Evolutionary conservation across 2,888 invertebrate species (phyloP), one percentile per base, ranked within the genome.

Genomic region (Tortrix viridana): DNA sequence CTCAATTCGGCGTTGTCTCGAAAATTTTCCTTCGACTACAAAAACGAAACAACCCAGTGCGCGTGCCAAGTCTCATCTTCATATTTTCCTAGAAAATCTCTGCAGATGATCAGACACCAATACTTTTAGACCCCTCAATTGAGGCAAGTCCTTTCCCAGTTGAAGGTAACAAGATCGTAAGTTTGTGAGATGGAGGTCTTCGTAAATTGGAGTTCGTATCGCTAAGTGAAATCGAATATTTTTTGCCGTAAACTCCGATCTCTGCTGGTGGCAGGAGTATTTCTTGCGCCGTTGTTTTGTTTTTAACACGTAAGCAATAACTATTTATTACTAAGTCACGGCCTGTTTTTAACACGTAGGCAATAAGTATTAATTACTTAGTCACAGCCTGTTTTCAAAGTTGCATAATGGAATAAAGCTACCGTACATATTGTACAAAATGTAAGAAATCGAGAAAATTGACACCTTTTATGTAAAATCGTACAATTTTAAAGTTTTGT

Each of bases 51-150:
- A 74, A 70, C 70, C 32, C 59, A 54, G 43, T 66, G 65, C 71
- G 58, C 71, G 72, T 60, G 72, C 74, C 77, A 79, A 79, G 69
- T 80, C 78, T 71, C 76, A 79, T 79, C 80, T 75, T 75, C 77
- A 80, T 80, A 80, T 80, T 80, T 77, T 70, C 69, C 69, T 52
- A 54, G 65, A 62, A 74, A 77, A 77, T 77, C 74, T 74, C 74
- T 69, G 69, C 66, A 69, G 71, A 71, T 74, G 74, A 76, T 70
- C 66, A 64, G 48, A 19, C 18, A 56, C 74, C 70, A 76, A 18
- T 41, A 16, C 60, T 14, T 5, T n/a, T 19, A 65, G 68, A 68
- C 9, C 70, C 55, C n/a, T 14, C 1, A 1, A 22, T 50, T 3
- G 2, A 38, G 20, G 18, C 26, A 16, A 1, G 44, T 18, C 20